Percentiles rank a stretch among this genome's conserved stretches.
Conservation (phyloP, 35 echinoderm and acorn worm genomes). For the Apostichopus parvimensis region DNA sequence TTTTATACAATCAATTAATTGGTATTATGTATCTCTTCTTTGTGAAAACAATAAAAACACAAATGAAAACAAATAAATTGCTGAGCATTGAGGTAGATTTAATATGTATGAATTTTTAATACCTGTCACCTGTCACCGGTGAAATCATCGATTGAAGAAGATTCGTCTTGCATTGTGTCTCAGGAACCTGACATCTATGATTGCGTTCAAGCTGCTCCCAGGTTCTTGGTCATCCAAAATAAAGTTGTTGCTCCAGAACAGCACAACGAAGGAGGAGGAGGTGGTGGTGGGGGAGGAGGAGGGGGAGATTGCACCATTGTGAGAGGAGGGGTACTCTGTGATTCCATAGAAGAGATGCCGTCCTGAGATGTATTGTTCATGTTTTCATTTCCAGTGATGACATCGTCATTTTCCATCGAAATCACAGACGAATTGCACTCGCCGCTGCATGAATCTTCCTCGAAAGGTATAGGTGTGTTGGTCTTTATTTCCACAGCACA, state of each 20-base stretch:
- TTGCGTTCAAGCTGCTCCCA: background rate
- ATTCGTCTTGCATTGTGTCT: too few species aligned
- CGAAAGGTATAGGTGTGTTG: constrained; percentile 32
- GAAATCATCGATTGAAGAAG: too few species aligned
- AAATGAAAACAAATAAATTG: too few species aligned
- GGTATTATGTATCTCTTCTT: too few species aligned
- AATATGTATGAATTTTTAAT: too few species aligned
- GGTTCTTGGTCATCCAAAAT: constrained; percentile 70
- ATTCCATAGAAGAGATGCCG: background rate
- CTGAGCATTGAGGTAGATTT: too few species aligned
- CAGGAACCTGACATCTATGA: too few species aligned
- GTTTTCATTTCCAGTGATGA: background rate
- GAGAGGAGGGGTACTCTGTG: background rate
- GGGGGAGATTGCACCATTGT: background rate
- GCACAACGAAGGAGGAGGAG: constrained; percentile 29
- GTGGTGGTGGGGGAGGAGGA: constrained; percentile 69
- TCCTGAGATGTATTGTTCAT: background rate
- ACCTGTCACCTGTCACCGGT: too few species aligned
- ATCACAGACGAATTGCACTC: background rate
- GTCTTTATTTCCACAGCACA: constrained; percentile 41
- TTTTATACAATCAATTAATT: too few species aligned
- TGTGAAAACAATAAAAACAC: too few species aligned
- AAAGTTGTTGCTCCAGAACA: background rate
- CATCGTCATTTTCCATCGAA: background rate
- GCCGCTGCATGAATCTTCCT: background rate